These are phyloP conservation scores for Edolisoma coerulescens DNA, from an alignment of 2,113 vertebrate genomes.

Conservation along the genomic window DNA sequence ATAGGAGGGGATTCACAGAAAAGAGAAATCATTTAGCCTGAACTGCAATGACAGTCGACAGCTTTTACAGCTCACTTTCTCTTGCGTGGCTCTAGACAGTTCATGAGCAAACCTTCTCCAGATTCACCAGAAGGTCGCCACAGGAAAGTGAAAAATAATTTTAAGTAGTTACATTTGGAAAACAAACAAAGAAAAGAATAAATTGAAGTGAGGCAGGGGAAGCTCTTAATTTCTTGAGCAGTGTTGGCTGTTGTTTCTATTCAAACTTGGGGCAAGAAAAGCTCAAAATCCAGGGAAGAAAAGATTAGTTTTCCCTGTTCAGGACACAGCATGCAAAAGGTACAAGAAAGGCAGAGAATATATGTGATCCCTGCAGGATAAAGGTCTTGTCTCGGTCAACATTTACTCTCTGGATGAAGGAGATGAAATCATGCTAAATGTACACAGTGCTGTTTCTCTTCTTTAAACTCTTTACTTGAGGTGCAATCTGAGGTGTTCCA, in stretches of 20 bases:
- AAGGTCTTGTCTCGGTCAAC: slow-evolving; percentile 22
- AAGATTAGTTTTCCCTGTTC: background rate
- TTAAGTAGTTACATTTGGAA: background rate
- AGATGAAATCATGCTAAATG: slow-evolving; percentile 18
- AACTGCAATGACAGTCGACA: background rate
- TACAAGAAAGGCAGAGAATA: background rate
- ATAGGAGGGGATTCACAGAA: background rate
- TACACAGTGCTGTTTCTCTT: background rate
- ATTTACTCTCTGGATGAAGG: slow-evolving; percentile 13
- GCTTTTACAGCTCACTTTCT: background rate
- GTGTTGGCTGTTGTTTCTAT: background rate
- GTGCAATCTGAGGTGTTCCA: background rate
- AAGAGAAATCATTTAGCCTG: background rate
- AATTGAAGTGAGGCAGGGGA: background rate
- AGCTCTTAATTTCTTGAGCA: background rate
- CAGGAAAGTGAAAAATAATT: background rate
- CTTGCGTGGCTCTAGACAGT: background rate
- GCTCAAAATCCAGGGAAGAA: background rate
- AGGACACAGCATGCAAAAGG: background rate
- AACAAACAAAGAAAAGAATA: background rate
- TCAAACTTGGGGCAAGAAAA: background rate
- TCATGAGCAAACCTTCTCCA: background rate
- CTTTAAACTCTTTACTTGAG: background rate
- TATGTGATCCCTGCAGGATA: background rate
- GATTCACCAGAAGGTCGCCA: background rate